Base-by-base conservation (phyloP, 2,113 vertebrate species). In the Halichoerus grypus region DNA sequence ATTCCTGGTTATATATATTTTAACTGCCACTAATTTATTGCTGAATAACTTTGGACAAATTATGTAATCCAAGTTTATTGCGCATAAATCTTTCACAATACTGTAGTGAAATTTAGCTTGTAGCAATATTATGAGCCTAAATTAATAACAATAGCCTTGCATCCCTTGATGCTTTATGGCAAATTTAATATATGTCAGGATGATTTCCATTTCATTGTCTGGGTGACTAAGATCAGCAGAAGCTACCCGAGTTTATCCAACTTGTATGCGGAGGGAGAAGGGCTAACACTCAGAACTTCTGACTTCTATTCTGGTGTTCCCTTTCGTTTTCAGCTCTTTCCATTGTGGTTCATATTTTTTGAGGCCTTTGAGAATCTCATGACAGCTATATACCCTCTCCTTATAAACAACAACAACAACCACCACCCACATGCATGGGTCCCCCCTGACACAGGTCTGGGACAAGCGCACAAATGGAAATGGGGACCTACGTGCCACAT, bases 11-110 rank as follows among this genome's bases (percentile, higher is more conserved):
- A 24, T 49, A 31, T 71, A 12, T 57, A 79, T 90, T 67, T 81
- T 39, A 83, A 69, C 46, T 65, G 36, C 26, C 69, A 91, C 13
- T 53, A 39, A 61, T 65, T 94, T 46, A 59, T 15, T 79, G n/a
- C 67, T 71, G 53, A 72, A 82, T 90, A 87, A 94, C 26, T 67
- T 22, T 67, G 61, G 72, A 90, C 22, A 90, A 57, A 55, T 90
- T 83, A 24, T 31, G 18, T 49, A 71, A 72, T 14, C 46, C 28
- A 85, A 67, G 89, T 77, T 82, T 76, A 33, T 89, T 61, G 63
- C 21, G 57, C 13, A 26, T 42, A 61, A 31, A 76, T 61, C 63
- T 86, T 94, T 51, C 80, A 4, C 13, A 53, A 53, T 55, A 39
- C 36, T 63, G 9, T 14, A 59, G 79, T 92, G 74, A 93, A 72